Evolutionary conservation across 2,888 invertebrate genomes (phyloP).

Genomic region (Drosophila mimetica): DNA sequence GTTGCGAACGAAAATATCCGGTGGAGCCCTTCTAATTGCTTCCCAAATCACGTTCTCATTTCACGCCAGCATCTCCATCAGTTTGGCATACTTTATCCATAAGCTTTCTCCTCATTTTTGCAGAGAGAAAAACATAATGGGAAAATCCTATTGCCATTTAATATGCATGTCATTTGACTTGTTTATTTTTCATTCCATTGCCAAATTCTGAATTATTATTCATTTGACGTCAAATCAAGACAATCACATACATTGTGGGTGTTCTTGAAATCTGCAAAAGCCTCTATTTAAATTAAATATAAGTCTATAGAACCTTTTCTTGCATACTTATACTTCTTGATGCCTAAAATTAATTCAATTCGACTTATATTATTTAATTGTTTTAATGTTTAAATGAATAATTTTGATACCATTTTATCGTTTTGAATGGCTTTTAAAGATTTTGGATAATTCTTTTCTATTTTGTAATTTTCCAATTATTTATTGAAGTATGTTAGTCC

Average conservation of each 20-base stretch:
- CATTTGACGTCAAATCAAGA: not conserved
- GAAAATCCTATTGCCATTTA: not conserved
- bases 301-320: no score
- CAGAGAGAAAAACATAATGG: slow-evolving; percentile 5
- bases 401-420: no score
- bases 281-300: no score
- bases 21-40: slow-evolving; percentile 18
- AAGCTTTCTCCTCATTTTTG: slow-evolving; percentile 16
- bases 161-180: not conserved
- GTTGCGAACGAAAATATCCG: not conserved
- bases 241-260: not conserved
- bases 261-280: not conserved
- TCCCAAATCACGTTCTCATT: slow-evolving; percentile 40
- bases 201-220: not conserved
- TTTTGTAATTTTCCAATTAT: no score
- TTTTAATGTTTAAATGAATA: no score
- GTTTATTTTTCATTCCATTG: not conserved
- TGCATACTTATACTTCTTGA: no score
- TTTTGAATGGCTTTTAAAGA: no score
- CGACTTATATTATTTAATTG: no score
- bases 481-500: no score
- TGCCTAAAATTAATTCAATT: no score
- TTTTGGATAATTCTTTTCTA: no score
- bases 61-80: slow-evolving; percentile 34
- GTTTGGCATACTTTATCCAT: slow-evolving; percentile 12